Evolutionary conservation across 2,797 vertebrate genomes (phyloP), one percentile per base, ranked within the genome.

Genomic region (Hylomyscus alleni): DNA sequence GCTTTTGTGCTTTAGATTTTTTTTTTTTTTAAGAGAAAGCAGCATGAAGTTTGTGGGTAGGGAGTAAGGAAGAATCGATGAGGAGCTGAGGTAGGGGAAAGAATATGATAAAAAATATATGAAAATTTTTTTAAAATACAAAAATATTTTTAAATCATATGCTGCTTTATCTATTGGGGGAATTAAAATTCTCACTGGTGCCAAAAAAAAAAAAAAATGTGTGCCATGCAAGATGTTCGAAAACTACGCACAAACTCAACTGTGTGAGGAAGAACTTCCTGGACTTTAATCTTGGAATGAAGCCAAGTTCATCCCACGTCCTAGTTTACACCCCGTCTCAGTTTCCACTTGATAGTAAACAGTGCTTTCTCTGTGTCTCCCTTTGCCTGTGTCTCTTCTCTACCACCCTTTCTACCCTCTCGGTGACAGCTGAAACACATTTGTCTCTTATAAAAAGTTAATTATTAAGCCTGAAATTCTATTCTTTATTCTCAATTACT

Each of bases 281-380:
- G 34, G 83, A 72, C 56, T 84, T 87, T 91, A 78, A 73, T 73
- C 29, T 67, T 29, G 62, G 58, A 88, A 14, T 31, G 52, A 78
- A 92, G n/a, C 52, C 92, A 15, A 56, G 69, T 72, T 37, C 69
- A 72, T 37, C 34, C n/a, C 69, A 72, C 90, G 82, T 85, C 81
- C 92, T 90, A 31, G n/a, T 93, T 88, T 34, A 65, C 6, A 22
- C 73, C 40, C 10, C 50, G 31, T 50, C 72, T 95, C 60, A 15
- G n/a, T 58, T 72, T 88, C 94, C 85, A 37, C 56, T 85, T 73
- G 85, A 22, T 56, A 44, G 73, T 52, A 73, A 82, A 50, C 44
- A 37, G 31, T 58, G 40, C 47, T 52, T 86, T 84, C 54, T 69
- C 0, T 8, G 13, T 31, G 31, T 83, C 85, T 93, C 67, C 56